Base-by-base conservation (phyloP, 2,888 invertebrate species). In the Brachylomia viminalis region DNA sequence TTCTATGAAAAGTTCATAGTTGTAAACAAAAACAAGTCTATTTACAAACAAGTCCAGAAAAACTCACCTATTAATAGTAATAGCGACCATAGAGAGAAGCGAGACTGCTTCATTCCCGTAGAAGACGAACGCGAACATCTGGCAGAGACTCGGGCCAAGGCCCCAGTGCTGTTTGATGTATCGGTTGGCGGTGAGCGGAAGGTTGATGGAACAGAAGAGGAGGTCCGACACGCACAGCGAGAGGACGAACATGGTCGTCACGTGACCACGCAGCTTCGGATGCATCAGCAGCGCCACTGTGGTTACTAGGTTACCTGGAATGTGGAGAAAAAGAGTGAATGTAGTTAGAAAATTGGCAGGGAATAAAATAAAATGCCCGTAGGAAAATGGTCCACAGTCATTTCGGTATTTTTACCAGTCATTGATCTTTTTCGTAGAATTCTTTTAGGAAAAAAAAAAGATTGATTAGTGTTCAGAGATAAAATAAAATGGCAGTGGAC, bases 81-180 rank as follows among this genome's bases (percentile, higher is more conserved):
- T 98, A 85, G 98, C 98, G 71, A 98, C 98, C 98, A 99, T 98
- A 90, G 98, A 98, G 82, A 98, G 96, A 56, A 99, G 95, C 0
- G 98, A 98, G 7, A 98, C 98, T 0, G 98, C 98, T 71, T 98
- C 98, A 92, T 99, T 99, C 78, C 98, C 98, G 91, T 99, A 99
- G 95, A 99, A 98, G 87, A 99, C 97, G 86, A 99, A 98, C 0
- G 98, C 98, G 95, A 98, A 99, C 93, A 98, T 97, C 95, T 98
- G 97, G 92, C 98, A 99, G 54, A 98, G 96, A 2, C 97, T 97
- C 33, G 97, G 97, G 0, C 98, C 98, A 38, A 98, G 97, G 61
- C 98, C 97, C 99, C 99, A 99, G 77, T 97, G 97, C 95, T 98
- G 97, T 93, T 98, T 97, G 90, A 98, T 98, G 95, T 98, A 99